phyloP scores from a whole-genome alignment of 2,113 vertebrate species.

The Syrmaticus mikado region DNA sequence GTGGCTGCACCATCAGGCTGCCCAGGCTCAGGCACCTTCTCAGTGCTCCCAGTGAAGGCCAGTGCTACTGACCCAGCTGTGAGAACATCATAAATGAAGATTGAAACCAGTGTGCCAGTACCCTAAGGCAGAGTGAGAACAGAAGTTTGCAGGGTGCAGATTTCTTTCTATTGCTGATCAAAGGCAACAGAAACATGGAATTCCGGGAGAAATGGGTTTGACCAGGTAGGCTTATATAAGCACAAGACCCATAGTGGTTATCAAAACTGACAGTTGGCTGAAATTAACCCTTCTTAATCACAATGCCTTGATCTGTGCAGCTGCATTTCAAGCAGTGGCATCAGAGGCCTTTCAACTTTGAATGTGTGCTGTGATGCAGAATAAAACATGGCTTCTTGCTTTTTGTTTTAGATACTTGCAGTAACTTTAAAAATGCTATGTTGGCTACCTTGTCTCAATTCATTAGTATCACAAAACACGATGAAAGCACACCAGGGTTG shows the following conservation, averaged over 20 bases:
- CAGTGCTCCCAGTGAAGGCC: neutral
- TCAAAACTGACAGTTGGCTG: neutral
- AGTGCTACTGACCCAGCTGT: no score
- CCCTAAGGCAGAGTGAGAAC: neutral
- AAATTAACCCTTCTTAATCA: conserved; percentile 6
- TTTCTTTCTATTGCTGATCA: neutral
- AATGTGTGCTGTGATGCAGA: neutral
- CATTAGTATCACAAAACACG: neutral
- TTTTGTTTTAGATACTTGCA: neutral
- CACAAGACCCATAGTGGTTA: neutral
- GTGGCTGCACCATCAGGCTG: fast-evolving
- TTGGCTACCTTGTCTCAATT: neutral
- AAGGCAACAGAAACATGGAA: neutral
- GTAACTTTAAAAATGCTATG: neutral
- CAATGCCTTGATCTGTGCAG: neutral
- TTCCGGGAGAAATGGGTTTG: neutral
- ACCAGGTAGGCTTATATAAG: neutral
- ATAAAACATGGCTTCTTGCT: neutral
- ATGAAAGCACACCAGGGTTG: neutral
- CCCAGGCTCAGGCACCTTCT: neutral
- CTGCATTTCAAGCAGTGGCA: neutral
- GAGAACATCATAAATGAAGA: neutral
- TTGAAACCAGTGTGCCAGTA: neutral
- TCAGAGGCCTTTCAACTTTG: neutral
- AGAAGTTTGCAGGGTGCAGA: neutral